Evolutionary conservation across 2,113 vertebrate species (phyloP).

Genomic region (Cranoglanis bouderius): DNA sequence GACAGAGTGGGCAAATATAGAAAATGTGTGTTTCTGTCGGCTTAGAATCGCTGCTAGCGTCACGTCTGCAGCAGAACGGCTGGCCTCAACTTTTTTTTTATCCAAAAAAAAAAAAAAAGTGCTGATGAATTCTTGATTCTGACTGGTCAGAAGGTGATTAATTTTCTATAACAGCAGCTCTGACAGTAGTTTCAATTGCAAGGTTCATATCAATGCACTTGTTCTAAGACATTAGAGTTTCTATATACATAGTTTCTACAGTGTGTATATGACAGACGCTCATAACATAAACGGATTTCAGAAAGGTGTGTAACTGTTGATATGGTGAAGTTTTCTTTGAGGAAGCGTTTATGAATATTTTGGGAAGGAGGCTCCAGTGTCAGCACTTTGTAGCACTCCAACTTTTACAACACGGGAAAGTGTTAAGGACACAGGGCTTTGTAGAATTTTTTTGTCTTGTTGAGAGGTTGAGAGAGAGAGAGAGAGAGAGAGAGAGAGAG

Average conservation of each 20-base stretch:
- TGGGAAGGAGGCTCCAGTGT: background rate
- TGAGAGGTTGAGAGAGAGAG: too few relatives aligned
- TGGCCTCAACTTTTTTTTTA: background rate
- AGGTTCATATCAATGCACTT: background rate
- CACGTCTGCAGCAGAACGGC: background rate
- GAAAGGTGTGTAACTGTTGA: too few relatives aligned
- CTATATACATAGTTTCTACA: too few relatives aligned
- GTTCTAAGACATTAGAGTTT: background rate
- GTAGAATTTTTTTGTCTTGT: background rate
- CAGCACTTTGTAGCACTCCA: background rate
- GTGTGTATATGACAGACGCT: too few relatives aligned
- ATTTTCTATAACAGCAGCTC: background rate
- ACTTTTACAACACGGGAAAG: too few relatives aligned
- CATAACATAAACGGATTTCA: too few relatives aligned
- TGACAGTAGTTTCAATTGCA: background rate
- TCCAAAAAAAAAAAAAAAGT: too few relatives aligned
- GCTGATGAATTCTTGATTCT: background rate
- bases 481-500: background rate
- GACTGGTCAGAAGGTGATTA: background rate
- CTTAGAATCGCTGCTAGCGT: background rate
- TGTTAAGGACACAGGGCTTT: background rate
- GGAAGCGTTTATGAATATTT: background rate
- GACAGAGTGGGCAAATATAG: background rate
- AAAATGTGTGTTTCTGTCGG: slow-evolving; percentile 13
- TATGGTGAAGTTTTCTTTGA: too few relatives aligned